phyloP scores from a whole-genome alignment of 2,797 vertebrate species.

The Cuniculus paca region DNA sequence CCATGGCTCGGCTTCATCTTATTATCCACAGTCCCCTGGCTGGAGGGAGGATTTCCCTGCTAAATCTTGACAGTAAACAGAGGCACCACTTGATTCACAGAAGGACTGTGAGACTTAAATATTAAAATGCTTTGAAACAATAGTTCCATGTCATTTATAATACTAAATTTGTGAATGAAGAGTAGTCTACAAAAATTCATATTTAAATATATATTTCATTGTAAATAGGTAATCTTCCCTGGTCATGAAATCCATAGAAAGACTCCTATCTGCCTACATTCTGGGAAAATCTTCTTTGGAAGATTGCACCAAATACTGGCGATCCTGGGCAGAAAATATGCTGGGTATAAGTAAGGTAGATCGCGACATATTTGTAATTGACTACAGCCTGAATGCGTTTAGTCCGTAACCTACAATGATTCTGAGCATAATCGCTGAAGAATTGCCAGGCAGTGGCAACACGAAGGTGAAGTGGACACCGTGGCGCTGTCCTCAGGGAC shows the following conservation, averaged over 20 bases:
- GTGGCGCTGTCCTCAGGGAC: background rate
- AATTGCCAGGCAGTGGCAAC: background rate
- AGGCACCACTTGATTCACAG: background rate
- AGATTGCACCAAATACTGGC: conserved; percentile 50
- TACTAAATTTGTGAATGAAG: conserved; percentile 39
- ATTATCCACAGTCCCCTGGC: background rate
- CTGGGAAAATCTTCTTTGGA: conserved; percentile 48
- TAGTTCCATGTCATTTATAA: background rate
- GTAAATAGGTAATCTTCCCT: background rate
- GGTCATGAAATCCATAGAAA: conserved; percentile 58
- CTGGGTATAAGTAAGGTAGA: background rate
- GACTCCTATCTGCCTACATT: background rate
- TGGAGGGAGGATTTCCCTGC: background rate
- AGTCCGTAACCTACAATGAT: background rate
- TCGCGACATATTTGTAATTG: background rate
- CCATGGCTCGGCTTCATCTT: background rate
- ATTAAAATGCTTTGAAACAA: conserved; percentile 36
- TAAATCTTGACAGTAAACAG: background rate
- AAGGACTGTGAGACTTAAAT: conserved; percentile 35
- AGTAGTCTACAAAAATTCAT: conserved; percentile 23
- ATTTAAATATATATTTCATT: conserved; percentile 42
- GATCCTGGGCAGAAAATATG: background rate
- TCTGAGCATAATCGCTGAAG: background rate
- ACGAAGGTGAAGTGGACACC: background rate
- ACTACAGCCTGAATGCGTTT: background rate